phyloP scores from a whole-genome alignment of 2,888 invertebrate genomes.

The Ophion ventricosus region DNA sequence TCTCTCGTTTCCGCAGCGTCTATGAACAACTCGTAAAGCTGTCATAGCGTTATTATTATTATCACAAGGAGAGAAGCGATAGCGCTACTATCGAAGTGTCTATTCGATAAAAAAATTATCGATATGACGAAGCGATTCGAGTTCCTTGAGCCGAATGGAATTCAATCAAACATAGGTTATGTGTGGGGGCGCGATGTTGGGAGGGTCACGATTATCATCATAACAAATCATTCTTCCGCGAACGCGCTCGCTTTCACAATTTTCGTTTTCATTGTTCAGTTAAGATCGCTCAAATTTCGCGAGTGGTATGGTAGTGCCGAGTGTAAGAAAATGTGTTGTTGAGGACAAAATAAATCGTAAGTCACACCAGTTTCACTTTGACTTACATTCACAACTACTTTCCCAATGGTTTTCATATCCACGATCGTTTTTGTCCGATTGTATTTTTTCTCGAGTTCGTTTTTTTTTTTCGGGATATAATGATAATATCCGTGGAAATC shows the following conservation, averaged over 20 bases:
- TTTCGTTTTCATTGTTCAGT: slow-evolving; percentile 26
- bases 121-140: background rate
- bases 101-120: background rate
- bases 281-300: slow-evolving; percentile 15
- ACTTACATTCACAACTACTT: background rate
- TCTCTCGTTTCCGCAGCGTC: background rate
- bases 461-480: background rate
- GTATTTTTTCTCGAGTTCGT: background rate
- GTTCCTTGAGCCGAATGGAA: background rate
- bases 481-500: background rate
- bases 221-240: slow-evolving; percentile 39
- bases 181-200: slow-evolving; percentile 9
- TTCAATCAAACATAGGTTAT: background rate
- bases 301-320: background rate
- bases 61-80: background rate
- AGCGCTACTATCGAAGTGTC: background rate
- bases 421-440: background rate
- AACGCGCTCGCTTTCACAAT: slow-evolving; percentile 34
- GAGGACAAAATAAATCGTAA: slow-evolving; percentile 21
- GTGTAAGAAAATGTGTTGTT: slow-evolving; percentile 17
- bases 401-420: background rate
- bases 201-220: slow-evolving; percentile 12
- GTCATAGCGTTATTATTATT: background rate
- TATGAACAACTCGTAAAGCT: background rate
- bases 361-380: background rate